Base-by-base conservation (phyloP, 2,888 invertebrate genomes). In the Torymus aiolomorphi region DNA sequence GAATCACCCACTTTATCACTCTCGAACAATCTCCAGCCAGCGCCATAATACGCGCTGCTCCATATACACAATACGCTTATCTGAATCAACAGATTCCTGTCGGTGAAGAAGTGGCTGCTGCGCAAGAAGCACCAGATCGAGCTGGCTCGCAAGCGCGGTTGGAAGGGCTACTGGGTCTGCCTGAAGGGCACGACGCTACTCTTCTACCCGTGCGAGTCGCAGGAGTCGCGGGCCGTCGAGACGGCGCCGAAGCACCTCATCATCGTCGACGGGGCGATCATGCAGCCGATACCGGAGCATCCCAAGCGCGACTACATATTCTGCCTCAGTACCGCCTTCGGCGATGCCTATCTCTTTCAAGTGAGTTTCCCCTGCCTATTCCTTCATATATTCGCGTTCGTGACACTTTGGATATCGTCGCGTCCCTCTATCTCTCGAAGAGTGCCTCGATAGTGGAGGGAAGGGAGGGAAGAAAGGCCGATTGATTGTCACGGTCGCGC, bases 121-220 rank as follows among this genome's bases (percentile, higher is more conserved):
- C 95, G 98, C 86, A 98, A 98, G 92, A 97, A 98, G 91, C 97
- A 97, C 92, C 97, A 97, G 92, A 96, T 98, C 89, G 98, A 98
- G 91, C 92, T 98, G 91, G 98, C 98, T 65, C 94, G 97, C 79
- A 97, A 98, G 91, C 94, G 98, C 63, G 98, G 97, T 84, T 99
- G 98, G 98, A 98, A 98, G 91, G 97, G 97, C 83, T 98, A 98
- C 91, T 98, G 98, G 98, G 98, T 98, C 75, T 98, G 98, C 91
- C 93, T 99, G 86, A 98, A 98, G 91, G 98, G 98, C 85, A 98
- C 98, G 80, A 98, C 98, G 66, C 92, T 98, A 80, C 94, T 98
- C 80, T 98, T 98, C 92, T 98, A 98, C 91, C 97, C 97, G 2
- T 97, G 97, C 91, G 97, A 97, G 91, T 97, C 97, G 62, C 94